These are phyloP conservation scores for Drosophila kuntzei DNA, from an alignment of 2,888 invertebrate genomes.

Conservation along the genomic window DNA sequence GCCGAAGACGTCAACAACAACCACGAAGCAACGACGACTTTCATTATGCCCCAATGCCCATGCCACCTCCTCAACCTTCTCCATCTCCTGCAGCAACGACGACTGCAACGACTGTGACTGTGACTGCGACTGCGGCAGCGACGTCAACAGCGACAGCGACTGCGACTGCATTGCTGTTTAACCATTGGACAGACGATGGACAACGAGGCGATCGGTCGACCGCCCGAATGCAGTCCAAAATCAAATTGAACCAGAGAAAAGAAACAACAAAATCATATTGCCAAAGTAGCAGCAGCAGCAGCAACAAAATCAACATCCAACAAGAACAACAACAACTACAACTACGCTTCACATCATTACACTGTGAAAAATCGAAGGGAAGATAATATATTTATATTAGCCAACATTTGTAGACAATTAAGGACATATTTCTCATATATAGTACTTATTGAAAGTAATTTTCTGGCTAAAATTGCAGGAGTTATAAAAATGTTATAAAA, in stretches of 20 bases:
- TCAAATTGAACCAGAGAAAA: constrained; percentile 65
- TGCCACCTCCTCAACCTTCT: constrained; percentile 26
- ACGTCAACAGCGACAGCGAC: constrained; percentile 22
- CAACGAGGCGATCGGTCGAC: constrained; percentile 42
- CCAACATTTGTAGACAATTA: neutral
- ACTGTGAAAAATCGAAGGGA: constrained; percentile 4
- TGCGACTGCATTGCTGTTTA: constrained; percentile 23
- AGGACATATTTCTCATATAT: neutral
- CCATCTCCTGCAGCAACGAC: constrained; percentile 10
- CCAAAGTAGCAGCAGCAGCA: constrained; percentile 69
- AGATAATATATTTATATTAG: neutral
- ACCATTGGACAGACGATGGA: constrained; percentile 26
- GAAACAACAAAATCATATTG: constrained; percentile 67
- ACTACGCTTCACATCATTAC: constrained; percentile 49
- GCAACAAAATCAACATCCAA: constrained; percentile 57
- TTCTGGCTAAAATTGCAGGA: too few relatives aligned
- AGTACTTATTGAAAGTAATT: neutral
- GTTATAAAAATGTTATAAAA: too few relatives aligned
- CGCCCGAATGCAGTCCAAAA: constrained; percentile 65
- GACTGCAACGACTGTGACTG: constrained; percentile 9
- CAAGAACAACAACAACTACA: constrained; percentile 50
- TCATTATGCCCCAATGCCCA: constrained; percentile 65
- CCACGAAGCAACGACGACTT: constrained; percentile 66
- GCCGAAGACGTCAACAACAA: constrained; percentile 70
- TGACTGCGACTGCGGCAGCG: constrained; percentile 17